These are phyloP conservation scores for Callorhinus ursinus DNA, from an alignment of 2,113 vertebrate species.

Conservation along the genomic window DNA sequence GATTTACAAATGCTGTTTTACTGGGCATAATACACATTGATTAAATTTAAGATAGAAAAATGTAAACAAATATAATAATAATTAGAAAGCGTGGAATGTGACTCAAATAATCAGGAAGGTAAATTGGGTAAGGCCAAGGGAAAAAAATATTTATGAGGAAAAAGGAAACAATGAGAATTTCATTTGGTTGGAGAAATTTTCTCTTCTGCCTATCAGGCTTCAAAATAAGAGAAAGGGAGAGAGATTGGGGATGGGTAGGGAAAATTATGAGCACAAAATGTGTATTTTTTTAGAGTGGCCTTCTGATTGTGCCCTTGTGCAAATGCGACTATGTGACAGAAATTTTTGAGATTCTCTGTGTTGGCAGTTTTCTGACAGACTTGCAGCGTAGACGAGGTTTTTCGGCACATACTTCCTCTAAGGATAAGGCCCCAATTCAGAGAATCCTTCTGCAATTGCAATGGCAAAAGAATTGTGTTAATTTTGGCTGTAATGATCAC, in stretches of 20 bases:
- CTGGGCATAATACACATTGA: not conserved
- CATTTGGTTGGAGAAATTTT: not conserved
- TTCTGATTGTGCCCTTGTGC: not conserved
- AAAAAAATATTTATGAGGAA: not conserved
- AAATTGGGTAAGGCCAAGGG: not conserved
- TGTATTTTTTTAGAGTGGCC: not conserved
- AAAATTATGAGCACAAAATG: not conserved
- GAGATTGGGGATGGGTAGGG: accelerated
- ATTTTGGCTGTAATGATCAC: not conserved
- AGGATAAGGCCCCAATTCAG: not conserved
- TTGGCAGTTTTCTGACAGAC: not conserved
- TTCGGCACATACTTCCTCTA: not conserved
- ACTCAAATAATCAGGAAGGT: conserved; percentile 22
- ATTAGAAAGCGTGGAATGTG: not conserved
- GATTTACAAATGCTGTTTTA: not conserved
- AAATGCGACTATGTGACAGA: not conserved
- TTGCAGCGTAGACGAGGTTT: too few species aligned
- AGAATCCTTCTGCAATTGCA: not conserved
- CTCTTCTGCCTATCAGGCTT: not conserved
- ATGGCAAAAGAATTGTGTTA: not conserved
- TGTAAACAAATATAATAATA: not conserved
- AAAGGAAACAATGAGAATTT: not conserved
- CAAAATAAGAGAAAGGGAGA: not conserved
- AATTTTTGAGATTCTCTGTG: not conserved
- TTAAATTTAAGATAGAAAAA: conserved; percentile 32